These are phyloP conservation scores for Amiota mariae DNA, from an alignment of 2,888 invertebrate species.

Conservation along the genomic window DNA sequence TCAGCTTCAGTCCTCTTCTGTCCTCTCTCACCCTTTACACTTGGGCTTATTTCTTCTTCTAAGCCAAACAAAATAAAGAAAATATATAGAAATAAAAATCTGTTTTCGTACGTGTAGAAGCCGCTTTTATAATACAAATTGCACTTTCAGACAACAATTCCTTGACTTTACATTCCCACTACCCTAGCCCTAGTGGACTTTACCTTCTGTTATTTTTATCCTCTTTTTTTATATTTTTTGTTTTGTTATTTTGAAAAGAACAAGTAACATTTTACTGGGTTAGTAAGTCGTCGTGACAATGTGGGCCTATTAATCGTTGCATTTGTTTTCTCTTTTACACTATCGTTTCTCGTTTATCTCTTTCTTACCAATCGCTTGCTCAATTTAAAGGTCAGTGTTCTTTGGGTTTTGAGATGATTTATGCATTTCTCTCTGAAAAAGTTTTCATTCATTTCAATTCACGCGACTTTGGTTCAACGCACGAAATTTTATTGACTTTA, in stretches of 20 bases:
- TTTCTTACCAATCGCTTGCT: background rate
- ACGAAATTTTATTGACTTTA: conserved; percentile 4
- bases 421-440: background rate
- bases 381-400: conserved; percentile 23
- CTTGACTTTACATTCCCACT: too few species aligned
- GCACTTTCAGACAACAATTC: conserved; percentile 54
- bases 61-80: conserved; percentile 11
- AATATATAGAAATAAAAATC: background rate
- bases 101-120: background rate
- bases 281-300: conserved; percentile 29
- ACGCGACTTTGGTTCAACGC: conserved; percentile 4
- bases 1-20: background rate
- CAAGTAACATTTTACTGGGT: conserved; percentile 30
- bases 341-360: conserved; percentile 1
- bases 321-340: conserved; percentile 1
- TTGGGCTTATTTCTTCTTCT: background rate
- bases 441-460: background rate
- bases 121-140: conserved; percentile 58
- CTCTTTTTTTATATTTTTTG: conserved; percentile 33
- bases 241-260: conserved; percentile 17
- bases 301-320: conserved; percentile 40
- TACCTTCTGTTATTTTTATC: conserved; percentile 10
- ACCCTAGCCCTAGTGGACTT: conserved; percentile 43
- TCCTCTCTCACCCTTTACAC: conserved; percentile 6
- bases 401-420: conserved; percentile 11